phyloP scores from a whole-genome alignment of 2,113 vertebrate species.

The Phalacrocorax carbo region DNA sequence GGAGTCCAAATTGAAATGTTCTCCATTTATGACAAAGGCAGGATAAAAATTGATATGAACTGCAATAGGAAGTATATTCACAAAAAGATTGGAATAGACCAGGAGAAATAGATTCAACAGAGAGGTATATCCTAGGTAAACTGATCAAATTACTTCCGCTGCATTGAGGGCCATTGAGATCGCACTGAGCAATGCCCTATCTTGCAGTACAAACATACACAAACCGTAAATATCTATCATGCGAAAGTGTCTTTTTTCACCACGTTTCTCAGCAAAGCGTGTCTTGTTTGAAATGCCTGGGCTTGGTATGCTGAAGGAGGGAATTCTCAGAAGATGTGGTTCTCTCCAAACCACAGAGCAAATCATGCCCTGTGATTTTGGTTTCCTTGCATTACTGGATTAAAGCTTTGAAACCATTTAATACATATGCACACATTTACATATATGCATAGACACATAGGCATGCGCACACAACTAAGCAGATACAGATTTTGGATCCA shows the following conservation, averaged over 20 bases:
- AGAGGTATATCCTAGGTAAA: background rate
- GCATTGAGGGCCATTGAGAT: background rate
- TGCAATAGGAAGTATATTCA: background rate
- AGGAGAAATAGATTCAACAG: background rate
- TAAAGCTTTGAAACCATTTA: background rate
- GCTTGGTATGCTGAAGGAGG: background rate
- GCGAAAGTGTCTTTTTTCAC: background rate
- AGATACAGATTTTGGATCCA: background rate
- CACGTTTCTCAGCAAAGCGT: background rate
- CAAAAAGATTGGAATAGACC: background rate
- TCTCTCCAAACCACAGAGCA: constrained; percentile 51
- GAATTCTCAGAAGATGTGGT: constrained; percentile 13
- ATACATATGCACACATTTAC: background rate
- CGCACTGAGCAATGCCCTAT: background rate
- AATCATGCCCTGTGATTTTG: constrained; percentile 39
- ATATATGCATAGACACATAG: background rate
- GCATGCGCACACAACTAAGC: background rate
- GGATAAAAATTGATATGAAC: background rate
- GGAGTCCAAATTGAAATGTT: background rate
- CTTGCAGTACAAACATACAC: accelerated
- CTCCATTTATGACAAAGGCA: background rate
- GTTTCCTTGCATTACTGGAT: constrained; percentile 31
- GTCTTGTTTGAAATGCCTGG: background rate
- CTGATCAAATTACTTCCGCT: background rate
- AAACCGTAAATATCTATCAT: background rate